phyloP scores from a whole-genome alignment of 2,888 invertebrate genomes.

The Cepaea hortensis region DNA sequence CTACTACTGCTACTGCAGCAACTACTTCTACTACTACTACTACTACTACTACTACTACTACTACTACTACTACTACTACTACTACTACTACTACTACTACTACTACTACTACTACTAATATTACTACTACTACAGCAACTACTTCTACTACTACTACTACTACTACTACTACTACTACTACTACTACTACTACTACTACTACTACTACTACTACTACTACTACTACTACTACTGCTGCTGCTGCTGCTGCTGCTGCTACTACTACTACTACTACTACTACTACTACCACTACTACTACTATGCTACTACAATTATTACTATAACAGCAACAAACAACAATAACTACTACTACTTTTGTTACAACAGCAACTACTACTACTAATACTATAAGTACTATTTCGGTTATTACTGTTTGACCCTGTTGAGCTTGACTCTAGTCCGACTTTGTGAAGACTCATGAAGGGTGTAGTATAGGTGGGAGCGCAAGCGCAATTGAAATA shows the following conservation, averaged over 20 bases:
- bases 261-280: slow-evolving; percentile 2
- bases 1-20: background rate
- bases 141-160: slow-evolving; percentile 8
- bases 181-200: slow-evolving; percentile 34
- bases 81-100: slow-evolving; percentile 19
- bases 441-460: too few relatives aligned
- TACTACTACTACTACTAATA: slow-evolving; percentile 29
- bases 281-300: background rate
- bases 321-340: too few relatives aligned
- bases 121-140: background rate
- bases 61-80: too few relatives aligned
- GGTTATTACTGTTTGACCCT: too few relatives aligned
- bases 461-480: too few relatives aligned
- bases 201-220: slow-evolving; percentile 34
- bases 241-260: slow-evolving; percentile 19
- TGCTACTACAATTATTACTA: too few relatives aligned
- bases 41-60: too few relatives aligned
- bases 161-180: slow-evolving; percentile 31
- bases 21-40: background rate
- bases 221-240: slow-evolving; percentile 29
- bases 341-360: background rate
- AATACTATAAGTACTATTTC: too few relatives aligned
- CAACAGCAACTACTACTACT: background rate
- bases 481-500: too few relatives aligned
- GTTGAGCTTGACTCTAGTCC: too few relatives aligned